phyloP scores from a whole-genome alignment of 2,113 vertebrate species.

The Percopsis transmontana region DNA sequence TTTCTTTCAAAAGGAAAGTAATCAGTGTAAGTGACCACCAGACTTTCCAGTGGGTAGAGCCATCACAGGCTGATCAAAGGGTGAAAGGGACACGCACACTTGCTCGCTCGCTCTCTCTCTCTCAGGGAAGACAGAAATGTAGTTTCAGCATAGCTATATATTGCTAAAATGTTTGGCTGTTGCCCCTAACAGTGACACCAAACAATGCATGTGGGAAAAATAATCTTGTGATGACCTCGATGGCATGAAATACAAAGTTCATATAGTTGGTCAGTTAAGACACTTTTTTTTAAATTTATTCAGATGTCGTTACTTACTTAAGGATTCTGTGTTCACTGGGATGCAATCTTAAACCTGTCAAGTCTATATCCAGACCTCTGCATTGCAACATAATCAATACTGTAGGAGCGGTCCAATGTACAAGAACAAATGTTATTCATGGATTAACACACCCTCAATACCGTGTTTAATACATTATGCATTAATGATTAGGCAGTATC shows the following conservation, averaged over 20 bases:
- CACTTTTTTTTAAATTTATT: neutral
- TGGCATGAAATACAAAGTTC: too few species aligned
- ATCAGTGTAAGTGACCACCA: slow-evolving; percentile 53
- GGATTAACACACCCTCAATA: slow-evolving; percentile 1
- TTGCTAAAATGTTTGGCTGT: neutral
- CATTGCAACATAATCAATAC: slow-evolving; percentile 9
- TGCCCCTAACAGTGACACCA: slow-evolving; percentile 36
- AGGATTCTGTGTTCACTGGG: slow-evolving; percentile 1
- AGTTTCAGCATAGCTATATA: too few species aligned
- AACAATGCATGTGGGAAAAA: slow-evolving; percentile 31
- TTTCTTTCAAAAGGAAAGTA: slow-evolving; percentile 59
- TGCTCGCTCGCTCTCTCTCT: too few species aligned
- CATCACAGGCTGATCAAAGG: slow-evolving; percentile 32
- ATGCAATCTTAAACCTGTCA: neutral
- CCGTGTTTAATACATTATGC: slow-evolving; percentile 27
- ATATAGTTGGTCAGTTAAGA: slow-evolving; percentile 11
- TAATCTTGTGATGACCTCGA: neutral
- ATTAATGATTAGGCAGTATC: slow-evolving; percentile 17
- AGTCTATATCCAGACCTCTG: slow-evolving; percentile 1
- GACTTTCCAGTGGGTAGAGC: slow-evolving; percentile 37
- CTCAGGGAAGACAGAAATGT: too few species aligned
- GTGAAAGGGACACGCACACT: neutral
- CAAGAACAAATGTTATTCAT: neutral
- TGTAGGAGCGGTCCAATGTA: neutral
- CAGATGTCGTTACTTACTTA: slow-evolving; percentile 1